These are phyloP conservation scores for Lates japonicus DNA, from an alignment of 2,797 vertebrate genomes.

Conservation along the genomic window DNA sequence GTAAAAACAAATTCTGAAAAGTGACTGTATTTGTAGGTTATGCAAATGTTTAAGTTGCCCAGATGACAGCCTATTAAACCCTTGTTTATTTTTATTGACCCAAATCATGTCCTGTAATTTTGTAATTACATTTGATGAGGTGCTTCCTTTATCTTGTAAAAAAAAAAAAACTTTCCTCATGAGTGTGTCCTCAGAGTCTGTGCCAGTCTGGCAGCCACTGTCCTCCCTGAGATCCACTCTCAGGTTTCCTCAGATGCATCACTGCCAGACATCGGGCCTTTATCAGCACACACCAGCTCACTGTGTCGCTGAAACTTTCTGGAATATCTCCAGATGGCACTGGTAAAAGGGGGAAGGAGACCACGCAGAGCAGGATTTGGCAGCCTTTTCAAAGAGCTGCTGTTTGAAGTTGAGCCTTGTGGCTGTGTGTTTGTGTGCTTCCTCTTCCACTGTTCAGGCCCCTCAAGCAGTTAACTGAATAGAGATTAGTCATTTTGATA, in stretches of 20 bases:
- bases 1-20: neutral
- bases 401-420: conserved; percentile 63
- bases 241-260: conserved; percentile 62
- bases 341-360: conserved; percentile 65
- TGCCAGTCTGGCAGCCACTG: conserved; percentile 55
- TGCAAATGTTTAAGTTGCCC: neutral
- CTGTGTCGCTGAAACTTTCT: conserved; percentile 59
- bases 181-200: conserved; percentile 50
- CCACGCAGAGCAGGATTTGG: conserved; percentile 67
- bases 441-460: conserved; percentile 59
- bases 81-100: conserved; percentile 34
- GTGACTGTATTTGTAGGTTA: neutral
- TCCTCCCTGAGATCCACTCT: conserved; percentile 51
- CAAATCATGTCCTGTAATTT: conserved; percentile 26
- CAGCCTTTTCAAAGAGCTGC: conserved; percentile 74
- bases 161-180: conserved; percentile 33
- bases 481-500: conserved; percentile 48
- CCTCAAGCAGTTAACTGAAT: conserved; percentile 46
- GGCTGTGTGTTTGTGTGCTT: conserved; percentile 50
- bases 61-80: conserved; percentile 18
- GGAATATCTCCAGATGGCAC: conserved; percentile 78
- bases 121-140: conserved; percentile 43
- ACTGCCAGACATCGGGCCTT: conserved; percentile 61
- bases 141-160: conserved; percentile 49
- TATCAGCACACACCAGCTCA: conserved; percentile 67